Evolutionary conservation across 2,888 invertebrate genomes (phyloP).

Genomic region (Drosophila cognata): DNA sequence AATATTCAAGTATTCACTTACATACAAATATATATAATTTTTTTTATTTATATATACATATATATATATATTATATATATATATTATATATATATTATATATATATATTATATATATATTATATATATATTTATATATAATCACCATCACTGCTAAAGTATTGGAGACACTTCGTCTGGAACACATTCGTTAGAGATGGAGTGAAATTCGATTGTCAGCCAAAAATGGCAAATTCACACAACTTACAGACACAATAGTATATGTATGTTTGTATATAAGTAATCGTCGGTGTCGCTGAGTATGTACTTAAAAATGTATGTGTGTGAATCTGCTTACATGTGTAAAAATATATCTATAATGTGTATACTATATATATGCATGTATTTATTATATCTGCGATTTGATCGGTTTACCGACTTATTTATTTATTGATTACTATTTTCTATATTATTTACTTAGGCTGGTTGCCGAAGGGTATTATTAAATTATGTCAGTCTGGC

Average conservation of each 20-base stretch:
- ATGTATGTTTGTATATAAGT: constrained; percentile 17
- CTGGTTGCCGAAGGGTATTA: neutral
- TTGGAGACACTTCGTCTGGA: constrained; percentile 44
- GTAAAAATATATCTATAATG: constrained; percentile 2
- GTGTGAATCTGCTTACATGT: constrained; percentile 4
- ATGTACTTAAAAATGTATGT: constrained; percentile 5
- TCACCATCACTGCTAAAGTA: constrained; percentile 8
- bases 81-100: neutral
- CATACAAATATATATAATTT: neutral
- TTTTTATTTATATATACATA: neutral
- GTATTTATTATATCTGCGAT: neutral
- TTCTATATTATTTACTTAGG: constrained; percentile 1
- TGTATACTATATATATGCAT: neutral
- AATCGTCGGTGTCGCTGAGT: neutral
- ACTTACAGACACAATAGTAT: constrained; percentile 6
- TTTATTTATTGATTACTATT: constrained; percentile 10
- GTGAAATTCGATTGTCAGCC: constrained; percentile 37
- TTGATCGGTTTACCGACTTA: neutral
- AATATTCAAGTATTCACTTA: neutral
- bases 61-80: neutral
- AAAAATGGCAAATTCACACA: constrained; percentile 29
- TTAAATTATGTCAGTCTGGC: neutral
- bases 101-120: neutral
- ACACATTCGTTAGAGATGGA: constrained; percentile 36
- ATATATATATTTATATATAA: neutral